Base-by-base conservation (phyloP, 2,797 vertebrate genomes). In the Taenioides sp. region DNA sequence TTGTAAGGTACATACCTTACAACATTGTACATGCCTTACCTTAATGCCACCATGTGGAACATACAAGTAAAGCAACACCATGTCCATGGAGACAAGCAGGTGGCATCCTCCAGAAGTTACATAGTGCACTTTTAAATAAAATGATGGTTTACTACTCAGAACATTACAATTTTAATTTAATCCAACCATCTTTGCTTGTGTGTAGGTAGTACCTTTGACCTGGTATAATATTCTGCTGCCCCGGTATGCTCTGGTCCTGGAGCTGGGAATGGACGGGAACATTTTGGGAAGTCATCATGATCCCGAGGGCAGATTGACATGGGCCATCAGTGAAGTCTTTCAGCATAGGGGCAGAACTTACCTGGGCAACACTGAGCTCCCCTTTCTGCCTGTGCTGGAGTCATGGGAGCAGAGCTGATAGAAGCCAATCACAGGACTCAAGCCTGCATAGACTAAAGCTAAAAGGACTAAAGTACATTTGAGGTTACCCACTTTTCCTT, bases 321-420 rank as follows among this genome's bases (percentile, higher is more conserved):
- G 88, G 91, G 83, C 92, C 59, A 6, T 92, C 84, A 94, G 90
- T n/a, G 89, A 92, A 22, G 87, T 89, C 16, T 93, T 93, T 89
- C 92, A 93, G 83, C 89, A 92, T 0, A 0, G 72, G 1, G 84
- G 88, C 12, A 87, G 87, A 55, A 81, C 90, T 0, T 88, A 88
- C 61, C 71, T 93, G 80, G 92, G 91, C 27, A 94, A 75, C 78
- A 94, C 84, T 12, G 86, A 94, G 69, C 72, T 93, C 79, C 90
- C 87, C 0, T 93, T 93, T 81, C 84, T 94, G 54, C 79, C 90
- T 18, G 70, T 93, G 31, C 78, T 94, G 59, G 79, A 91, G 7
- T 55, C 25, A 0, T 40, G 28, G 52, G 65, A 75, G 80, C 63
- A 73, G 1, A 81, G 80, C 68, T 86, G 77, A 83, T 6, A 54